phyloP scores from a whole-genome alignment of 2,888 invertebrate species.

The Eustalomyia histrio region DNA sequence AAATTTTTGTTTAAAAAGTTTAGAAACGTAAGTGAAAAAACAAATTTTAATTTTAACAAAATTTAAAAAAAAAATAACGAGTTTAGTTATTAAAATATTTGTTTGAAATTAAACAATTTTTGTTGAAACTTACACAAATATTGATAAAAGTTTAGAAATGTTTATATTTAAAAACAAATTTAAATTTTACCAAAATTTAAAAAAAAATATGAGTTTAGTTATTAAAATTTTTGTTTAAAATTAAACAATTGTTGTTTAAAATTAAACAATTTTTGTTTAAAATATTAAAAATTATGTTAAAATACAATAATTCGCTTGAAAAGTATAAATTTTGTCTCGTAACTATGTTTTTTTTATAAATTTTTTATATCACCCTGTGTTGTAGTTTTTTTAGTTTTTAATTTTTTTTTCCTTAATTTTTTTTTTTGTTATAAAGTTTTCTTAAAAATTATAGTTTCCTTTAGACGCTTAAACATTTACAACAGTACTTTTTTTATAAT shows the following conservation, averaged over 20 bases:
- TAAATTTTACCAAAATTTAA: no score
- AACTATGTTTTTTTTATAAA: conserved; percentile 23
- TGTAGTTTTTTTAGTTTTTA: conserved; percentile 71
- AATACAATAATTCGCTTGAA: background rate
- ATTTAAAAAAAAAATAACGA: no score
- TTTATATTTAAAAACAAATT: no score
- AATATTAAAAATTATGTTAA: background rate
- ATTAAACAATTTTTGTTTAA: background rate
- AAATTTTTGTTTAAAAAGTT: no score
- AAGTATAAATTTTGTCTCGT: conserved; percentile 17
- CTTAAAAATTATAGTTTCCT: conserved; percentile 48
- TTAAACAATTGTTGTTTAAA: background rate
- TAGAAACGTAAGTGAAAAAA: no score
- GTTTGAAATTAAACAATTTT: background rate
- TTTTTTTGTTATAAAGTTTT: conserved; percentile 30
- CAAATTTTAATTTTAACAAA: no score
- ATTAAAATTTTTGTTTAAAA: background rate
- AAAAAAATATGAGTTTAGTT: no score
- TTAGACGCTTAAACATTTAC: conserved; percentile 71
- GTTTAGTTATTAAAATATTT: no score
- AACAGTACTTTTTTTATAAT: conserved; percentile 70
- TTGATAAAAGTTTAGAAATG: no score
- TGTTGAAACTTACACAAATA: background rate
- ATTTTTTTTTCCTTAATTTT: conserved; percentile 17
- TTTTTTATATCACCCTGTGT: conserved; percentile 78